phyloP scores from a whole-genome alignment of 35 echinoderm and acorn worm species.

The Hemicentrotus pulcherrimus region DNA sequence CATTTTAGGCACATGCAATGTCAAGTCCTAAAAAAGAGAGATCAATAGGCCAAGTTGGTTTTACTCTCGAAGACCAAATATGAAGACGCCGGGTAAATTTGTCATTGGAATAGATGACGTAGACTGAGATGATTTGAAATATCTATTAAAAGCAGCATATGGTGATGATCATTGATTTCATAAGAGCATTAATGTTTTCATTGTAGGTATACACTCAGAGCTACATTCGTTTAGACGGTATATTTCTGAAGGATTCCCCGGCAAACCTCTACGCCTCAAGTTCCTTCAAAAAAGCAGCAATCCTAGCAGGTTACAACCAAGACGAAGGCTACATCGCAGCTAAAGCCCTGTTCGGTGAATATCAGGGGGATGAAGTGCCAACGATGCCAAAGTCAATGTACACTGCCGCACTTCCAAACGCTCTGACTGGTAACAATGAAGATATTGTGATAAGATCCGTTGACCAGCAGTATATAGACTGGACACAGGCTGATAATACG shows the following conservation, averaged over 20 bases:
- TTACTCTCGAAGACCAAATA: neutral
- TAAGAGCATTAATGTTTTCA: neutral
- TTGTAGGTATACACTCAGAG: slow-evolving; percentile 13
- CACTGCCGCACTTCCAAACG: neutral
- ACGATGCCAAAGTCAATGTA: slow-evolving; percentile 1
- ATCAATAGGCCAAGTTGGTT: too few relatives aligned
- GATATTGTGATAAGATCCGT: slow-evolving; percentile 43
- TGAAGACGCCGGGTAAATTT: neutral
- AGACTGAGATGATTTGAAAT: neutral
- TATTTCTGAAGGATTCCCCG: slow-evolving; percentile 70
- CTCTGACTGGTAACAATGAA: slow-evolving; percentile 12
- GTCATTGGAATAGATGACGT: neutral
- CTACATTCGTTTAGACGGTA: slow-evolving; percentile 61
- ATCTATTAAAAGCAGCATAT: neutral
- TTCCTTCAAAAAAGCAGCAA: slow-evolving; percentile 61
- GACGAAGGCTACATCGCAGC: slow-evolving; percentile 68
- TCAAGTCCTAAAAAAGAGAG: too few relatives aligned
- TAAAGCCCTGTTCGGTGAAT: slow-evolving; percentile 6
- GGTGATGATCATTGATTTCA: neutral
- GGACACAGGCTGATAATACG: slow-evolving; percentile 67
- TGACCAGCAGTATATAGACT: slow-evolving; percentile 74
- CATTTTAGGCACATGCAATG: too few relatives aligned
- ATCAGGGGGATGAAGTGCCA: slow-evolving; percentile 1
- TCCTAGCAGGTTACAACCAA: slow-evolving; percentile 70
- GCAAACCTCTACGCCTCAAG: slow-evolving; percentile 50